Conservation (phyloP, 2,113 vertebrate genomes). For the Himantopus leucocephalus region DNA sequence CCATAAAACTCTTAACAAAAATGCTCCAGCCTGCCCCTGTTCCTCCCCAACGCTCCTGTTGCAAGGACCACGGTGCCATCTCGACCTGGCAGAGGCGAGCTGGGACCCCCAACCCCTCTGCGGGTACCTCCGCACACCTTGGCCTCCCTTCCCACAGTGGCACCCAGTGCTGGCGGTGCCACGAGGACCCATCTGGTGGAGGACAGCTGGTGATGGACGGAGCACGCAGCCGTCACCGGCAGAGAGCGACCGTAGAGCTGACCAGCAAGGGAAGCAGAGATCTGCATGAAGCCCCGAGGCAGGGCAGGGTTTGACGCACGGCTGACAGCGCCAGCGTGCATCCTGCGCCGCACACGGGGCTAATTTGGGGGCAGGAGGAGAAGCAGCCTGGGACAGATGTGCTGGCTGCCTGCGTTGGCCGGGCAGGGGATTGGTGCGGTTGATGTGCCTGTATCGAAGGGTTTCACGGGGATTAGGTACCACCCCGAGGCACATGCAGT, state of each 20-base stretch:
- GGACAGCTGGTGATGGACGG: neutral
- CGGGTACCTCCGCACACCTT: neutral
- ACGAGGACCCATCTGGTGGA: neutral
- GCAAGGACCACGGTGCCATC: neutral
- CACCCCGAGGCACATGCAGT: neutral
- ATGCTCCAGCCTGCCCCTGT: neutral
- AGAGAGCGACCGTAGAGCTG: rapidly evolving
- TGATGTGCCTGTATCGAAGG: rapidly evolving
- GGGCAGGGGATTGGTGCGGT: rapidly evolving
- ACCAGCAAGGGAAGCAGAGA: neutral
- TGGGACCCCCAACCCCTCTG: neutral
- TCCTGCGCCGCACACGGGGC: neutral
- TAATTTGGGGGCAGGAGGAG: neutral
- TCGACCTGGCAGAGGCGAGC: neutral
- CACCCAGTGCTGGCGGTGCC: neutral
- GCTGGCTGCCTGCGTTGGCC: neutral
- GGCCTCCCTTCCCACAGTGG: neutral
- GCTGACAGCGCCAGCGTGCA: neutral
- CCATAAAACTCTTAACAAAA: neutral
- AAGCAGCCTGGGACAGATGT: neutral
- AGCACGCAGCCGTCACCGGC: neutral
- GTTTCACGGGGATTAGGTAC: neutral
- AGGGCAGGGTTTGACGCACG: neutral
- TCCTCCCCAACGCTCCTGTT: neutral
- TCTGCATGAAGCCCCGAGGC: neutral